Evolutionary conservation across 1,140 invertebrate genomes (phyloP), one percentile per base, ranked within the genome.

Genomic region (Adelges cooleyi): DNA sequence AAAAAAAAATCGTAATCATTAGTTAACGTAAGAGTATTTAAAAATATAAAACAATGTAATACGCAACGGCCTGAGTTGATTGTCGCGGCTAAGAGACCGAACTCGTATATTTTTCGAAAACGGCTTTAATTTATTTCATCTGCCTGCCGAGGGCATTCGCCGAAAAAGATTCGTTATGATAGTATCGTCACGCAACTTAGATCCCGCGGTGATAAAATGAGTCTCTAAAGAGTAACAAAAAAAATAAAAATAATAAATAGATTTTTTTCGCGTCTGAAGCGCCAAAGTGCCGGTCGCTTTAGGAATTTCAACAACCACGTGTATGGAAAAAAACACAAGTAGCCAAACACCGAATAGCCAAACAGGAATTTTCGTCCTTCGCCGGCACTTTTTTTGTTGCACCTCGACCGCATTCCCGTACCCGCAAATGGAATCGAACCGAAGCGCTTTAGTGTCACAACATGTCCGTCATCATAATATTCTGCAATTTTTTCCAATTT

Each of bases 231-330:
- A 20, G 18, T 46, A 62, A 48, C 44, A 42, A n/a, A n/a, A n/a
- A n/a, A n/a, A n/a, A n/a, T n/a, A n/a, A n/a, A n/a, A n/a, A n/a
- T n/a, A n/a, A n/a, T n/a, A 56, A 13, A 0, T 0, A 13, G 2
- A 0, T 62, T 62, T 62, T 62, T 62, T 62, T 62, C 56, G 42
- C 56, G 56, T 62, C 56, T 62, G 56, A 29, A 42, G 56, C 56
- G 42, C 29, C 25, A 29, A 62, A 48, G 38, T 48, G 42, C 54
- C 17, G 42, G 11, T 48, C 23, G 25, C n/a, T 33, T 33, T 22
- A 48, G 27, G 53, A 62, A 62, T 62, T 62, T 42, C 23, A 62
- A 62, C 42, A 48, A 62, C 46, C 9, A 40, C 2, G 4, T 17
- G 15, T 15, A 33, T 20, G 44, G 20, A 48, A 46, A 59, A 6